These are phyloP conservation scores for Dryobota labecula DNA, from an alignment of 2,888 invertebrate species.

Conservation along the genomic window DNA sequence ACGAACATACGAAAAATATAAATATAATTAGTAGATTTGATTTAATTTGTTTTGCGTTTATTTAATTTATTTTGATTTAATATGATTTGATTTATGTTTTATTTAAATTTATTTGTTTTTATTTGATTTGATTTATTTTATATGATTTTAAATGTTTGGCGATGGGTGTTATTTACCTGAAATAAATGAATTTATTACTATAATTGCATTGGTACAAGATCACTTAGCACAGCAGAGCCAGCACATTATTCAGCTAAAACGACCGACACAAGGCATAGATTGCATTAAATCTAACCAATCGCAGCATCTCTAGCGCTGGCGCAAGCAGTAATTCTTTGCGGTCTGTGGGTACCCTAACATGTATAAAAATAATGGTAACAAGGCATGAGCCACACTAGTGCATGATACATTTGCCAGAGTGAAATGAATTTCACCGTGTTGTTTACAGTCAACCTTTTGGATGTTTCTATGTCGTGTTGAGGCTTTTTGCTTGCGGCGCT, in stretches of 20 bases:
- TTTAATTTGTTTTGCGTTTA: no score
- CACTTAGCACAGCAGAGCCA: neutral
- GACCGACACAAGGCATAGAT: neutral
- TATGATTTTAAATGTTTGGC: no score
- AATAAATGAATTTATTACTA: no score
- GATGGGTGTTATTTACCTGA: no score
- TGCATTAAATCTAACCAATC: neutral
- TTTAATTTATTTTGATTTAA: no score
- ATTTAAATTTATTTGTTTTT: no score
- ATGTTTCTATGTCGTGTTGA: neutral
- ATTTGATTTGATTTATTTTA: no score
- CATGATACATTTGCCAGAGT: neutral
- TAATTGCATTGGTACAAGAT: neutral
- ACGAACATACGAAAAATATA: no score
- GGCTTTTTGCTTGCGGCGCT: slow-evolving; percentile 61
- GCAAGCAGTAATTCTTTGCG: neutral
- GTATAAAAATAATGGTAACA: neutral
- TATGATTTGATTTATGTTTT: no score
- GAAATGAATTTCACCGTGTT: neutral
- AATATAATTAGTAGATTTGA: no score
- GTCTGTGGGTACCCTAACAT: neutral
- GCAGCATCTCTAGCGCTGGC: neutral
- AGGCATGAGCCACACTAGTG: neutral
- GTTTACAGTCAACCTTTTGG: slow-evolving; percentile 19
- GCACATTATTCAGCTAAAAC: no score